Evolutionary conservation across 2,888 invertebrate genomes (phyloP).

Genomic region (Nycteola revayana): DNA sequence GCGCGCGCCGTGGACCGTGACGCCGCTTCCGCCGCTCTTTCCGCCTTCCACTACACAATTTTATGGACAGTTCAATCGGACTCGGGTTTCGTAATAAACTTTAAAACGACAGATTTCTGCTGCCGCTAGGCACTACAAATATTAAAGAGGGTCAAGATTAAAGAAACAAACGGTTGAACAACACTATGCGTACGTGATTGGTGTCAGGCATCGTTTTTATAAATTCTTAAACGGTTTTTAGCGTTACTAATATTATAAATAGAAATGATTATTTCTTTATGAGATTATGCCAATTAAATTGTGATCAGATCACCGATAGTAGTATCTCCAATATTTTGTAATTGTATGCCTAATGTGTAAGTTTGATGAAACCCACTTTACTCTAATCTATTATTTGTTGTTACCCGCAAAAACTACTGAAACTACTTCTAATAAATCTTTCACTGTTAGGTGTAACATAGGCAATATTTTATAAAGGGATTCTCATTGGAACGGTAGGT

Average conservation of each 20-base stretch:
- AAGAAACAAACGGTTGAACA: constrained; percentile 6
- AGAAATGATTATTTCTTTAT: not conserved
- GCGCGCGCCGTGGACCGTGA: constrained; percentile 66
- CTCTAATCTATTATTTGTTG: too few relatives aligned
- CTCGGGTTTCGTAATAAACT: constrained; percentile 51
- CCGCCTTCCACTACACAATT: constrained; percentile 71
- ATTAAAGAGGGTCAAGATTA: constrained; percentile 26
- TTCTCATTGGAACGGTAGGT: too few relatives aligned
- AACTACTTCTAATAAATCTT: too few relatives aligned
- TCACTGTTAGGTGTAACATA: too few relatives aligned
- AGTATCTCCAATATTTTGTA: too few relatives aligned
- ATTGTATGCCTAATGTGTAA: too few relatives aligned
- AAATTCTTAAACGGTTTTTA: too few relatives aligned
- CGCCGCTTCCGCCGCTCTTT: constrained; percentile 73
- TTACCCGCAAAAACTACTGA: too few relatives aligned
- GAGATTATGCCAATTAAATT: too few relatives aligned
- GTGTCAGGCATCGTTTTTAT: constrained; percentile 27
- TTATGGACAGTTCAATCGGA: constrained; percentile 65
- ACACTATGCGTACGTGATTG: constrained; percentile 24
- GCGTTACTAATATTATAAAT: constrained; percentile 13
- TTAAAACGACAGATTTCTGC: constrained; percentile 16
- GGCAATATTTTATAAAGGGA: too few relatives aligned
- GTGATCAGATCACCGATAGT: too few relatives aligned
- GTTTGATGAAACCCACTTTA: too few relatives aligned
- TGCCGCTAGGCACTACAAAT: constrained; percentile 10